Evolutionary conservation across 2,113 vertebrate species (phyloP).

Genomic region (Pardalotus punctatus): DNA sequence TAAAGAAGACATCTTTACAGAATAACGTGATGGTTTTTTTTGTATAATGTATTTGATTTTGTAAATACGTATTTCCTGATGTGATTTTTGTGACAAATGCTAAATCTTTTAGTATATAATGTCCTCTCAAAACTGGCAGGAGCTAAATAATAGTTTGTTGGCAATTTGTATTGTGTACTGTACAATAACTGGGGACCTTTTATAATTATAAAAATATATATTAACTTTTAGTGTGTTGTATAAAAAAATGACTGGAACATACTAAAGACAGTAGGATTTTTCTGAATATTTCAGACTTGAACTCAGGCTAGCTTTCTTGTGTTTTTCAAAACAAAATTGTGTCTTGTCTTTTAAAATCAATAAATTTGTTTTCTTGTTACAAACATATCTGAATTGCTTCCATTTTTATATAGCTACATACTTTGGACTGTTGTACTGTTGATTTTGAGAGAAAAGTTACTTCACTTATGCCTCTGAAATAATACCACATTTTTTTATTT

Average conservation of each 20-base stretch:
- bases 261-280: slow-evolving; percentile 90
- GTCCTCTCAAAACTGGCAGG: slow-evolving; percentile 84
- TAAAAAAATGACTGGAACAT: slow-evolving; percentile 88
- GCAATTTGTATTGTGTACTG: slow-evolving; percentile 88
- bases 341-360: slow-evolving; percentile 90
- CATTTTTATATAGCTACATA: not conserved
- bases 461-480: not conserved
- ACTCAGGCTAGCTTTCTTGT: slow-evolving; percentile 90
- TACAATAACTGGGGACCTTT: slow-evolving; percentile 86
- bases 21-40: slow-evolving; percentile 84
- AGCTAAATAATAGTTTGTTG: slow-evolving; percentile 86
- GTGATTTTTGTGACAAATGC: slow-evolving; percentile 89
- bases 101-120: slow-evolving; percentile 88
- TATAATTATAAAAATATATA: slow-evolving; percentile 90
- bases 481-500: slow-evolving; percentile 28
- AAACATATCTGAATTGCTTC: not conserved
- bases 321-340: slow-evolving; percentile 89
- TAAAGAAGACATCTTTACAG: slow-evolving; percentile 83
- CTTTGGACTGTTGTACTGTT: not conserved
- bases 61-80: slow-evolving; percentile 89
- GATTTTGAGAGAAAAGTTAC: not conserved
- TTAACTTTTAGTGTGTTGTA: slow-evolving; percentile 90
- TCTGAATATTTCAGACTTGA: slow-evolving; percentile 92
- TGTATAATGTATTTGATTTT: slow-evolving; percentile 89
- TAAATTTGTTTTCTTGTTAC: slow-evolving; percentile 84